These are phyloP conservation scores for Julus scandinavius DNA, from an alignment of 2,888 invertebrate species.

Conservation along the genomic window DNA sequence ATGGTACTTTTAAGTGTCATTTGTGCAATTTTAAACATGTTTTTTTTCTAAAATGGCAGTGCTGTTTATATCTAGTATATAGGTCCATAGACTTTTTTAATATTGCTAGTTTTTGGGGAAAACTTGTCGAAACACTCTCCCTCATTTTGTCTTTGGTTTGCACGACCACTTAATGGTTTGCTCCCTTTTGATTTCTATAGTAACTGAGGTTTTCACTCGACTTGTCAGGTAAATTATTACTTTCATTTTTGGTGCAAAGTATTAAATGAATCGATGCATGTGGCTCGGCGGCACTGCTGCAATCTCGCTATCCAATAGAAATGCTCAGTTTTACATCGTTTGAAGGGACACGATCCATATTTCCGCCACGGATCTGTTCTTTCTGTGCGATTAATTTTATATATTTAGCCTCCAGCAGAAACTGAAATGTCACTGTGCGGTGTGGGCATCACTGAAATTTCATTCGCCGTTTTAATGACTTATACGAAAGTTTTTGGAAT, in stretches of 20 bases:
- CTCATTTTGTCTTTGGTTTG: background rate
- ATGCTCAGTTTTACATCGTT: slow-evolving; percentile 1
- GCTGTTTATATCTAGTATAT: no score
- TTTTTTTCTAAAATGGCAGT: no score
- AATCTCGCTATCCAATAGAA: slow-evolving; percentile 20
- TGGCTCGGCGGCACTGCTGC: background rate
- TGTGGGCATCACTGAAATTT: background rate
- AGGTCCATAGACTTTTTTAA: background rate
- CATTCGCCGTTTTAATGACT: background rate
- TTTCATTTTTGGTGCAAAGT: slow-evolving; percentile 34
- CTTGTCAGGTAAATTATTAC: slow-evolving; percentile 36
- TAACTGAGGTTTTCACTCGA: slow-evolving; percentile 39
- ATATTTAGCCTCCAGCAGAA: background rate
- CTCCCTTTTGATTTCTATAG: background rate
- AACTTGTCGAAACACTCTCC: background rate
- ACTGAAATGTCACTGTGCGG: background rate
- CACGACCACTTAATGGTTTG: background rate
- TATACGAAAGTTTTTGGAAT: background rate
- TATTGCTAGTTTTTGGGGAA: background rate
- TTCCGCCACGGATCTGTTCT: background rate
- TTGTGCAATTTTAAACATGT: no score
- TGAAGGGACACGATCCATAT: slow-evolving; percentile 31
- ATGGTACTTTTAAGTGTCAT: no score
- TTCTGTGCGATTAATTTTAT: slow-evolving; percentile 40
- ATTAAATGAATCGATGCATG: slow-evolving; percentile 30